Conservation (phyloP, 2,113 vertebrate species). For the Corythornis cristatus region DNA sequence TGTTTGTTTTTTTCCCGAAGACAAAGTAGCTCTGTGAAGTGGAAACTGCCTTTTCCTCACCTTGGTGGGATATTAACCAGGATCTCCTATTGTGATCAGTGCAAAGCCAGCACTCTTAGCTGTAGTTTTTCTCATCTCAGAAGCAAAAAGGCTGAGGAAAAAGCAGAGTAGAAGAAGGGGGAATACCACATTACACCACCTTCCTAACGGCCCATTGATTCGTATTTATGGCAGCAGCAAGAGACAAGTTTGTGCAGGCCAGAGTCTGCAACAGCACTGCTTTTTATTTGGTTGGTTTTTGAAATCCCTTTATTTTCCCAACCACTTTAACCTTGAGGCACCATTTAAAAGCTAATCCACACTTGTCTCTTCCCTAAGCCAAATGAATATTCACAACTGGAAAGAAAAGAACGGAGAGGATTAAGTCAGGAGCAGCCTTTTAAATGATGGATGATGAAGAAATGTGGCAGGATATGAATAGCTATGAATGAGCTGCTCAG, state of each 20-base stretch:
- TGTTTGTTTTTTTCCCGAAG: not conserved
- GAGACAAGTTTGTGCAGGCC: not conserved
- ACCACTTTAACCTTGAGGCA: conserved; percentile 2
- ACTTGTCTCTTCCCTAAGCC: not conserved
- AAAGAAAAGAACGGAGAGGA: conserved; percentile 36
- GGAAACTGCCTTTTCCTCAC: conserved; percentile 21
- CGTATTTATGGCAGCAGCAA: not conserved
- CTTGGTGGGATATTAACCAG: not conserved
- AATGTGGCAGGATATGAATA: not conserved
- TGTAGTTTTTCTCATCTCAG: not conserved
- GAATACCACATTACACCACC: not conserved
- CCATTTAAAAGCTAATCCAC: not conserved
- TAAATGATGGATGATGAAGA: conserved; percentile 52
- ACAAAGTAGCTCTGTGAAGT: not conserved
- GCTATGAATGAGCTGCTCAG: conserved; percentile 3
- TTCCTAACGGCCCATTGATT: not conserved
- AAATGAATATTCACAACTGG: conserved; percentile 40
- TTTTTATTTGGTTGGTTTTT: not conserved
- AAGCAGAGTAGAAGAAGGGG: not conserved
- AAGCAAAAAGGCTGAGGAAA: not conserved
- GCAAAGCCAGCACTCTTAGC: not conserved
- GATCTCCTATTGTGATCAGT: not conserved
- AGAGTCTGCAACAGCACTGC: not conserved
- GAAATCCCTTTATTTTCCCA: conserved; percentile 15
- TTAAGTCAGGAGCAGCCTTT: conserved; percentile 43